phyloP scores from a whole-genome alignment of 2,888 invertebrate genomes.

The Meandrusa payeni region DNA sequence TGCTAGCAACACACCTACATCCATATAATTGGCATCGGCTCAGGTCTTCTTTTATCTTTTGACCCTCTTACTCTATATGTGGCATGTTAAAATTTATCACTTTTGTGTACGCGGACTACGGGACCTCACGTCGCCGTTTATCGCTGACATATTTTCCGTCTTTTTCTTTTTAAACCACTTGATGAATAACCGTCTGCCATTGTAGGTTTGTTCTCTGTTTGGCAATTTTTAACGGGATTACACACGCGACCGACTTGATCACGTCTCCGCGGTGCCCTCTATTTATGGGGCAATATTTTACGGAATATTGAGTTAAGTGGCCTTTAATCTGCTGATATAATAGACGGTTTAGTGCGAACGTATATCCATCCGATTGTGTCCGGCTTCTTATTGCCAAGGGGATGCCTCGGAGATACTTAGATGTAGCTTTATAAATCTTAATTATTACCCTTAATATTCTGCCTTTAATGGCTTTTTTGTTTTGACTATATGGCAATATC shows the following conservation, averaged over 20 bases:
- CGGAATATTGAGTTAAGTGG: constrained; percentile 79
- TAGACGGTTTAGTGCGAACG: constrained; percentile 54
- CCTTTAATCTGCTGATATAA: constrained; percentile 79
- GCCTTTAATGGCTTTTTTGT: too few species aligned
- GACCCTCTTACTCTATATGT: too few species aligned
- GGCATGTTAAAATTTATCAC: too few species aligned
- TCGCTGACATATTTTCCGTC: constrained; percentile 44
- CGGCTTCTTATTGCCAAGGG: constrained; percentile 58
- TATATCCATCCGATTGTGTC: constrained; percentile 60
- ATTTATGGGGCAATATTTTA: constrained; percentile 79
- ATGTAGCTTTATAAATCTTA: not conserved
- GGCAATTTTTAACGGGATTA: constrained; percentile 80
- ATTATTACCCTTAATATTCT: constrained; percentile 1
- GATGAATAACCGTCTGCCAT: constrained; percentile 65
- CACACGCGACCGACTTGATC: constrained; percentile 59
- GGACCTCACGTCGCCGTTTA: not conserved
- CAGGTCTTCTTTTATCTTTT: too few species aligned
- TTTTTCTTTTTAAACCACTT: constrained; percentile 63
- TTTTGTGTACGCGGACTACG: too few species aligned
- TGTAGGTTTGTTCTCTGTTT: constrained; percentile 74
- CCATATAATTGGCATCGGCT: too few species aligned
- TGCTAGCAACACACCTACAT: too few species aligned
- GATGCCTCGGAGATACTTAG: constrained; percentile 44
- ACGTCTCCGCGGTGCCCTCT: constrained; percentile 69
- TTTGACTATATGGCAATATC: too few species aligned